A percentile compares a stretch with the other conserved stretches of the same genome.
phyloP scores from a whole-genome alignment of 2,888 invertebrate genomes.

The Tetramorium bicarinatum region DNA sequence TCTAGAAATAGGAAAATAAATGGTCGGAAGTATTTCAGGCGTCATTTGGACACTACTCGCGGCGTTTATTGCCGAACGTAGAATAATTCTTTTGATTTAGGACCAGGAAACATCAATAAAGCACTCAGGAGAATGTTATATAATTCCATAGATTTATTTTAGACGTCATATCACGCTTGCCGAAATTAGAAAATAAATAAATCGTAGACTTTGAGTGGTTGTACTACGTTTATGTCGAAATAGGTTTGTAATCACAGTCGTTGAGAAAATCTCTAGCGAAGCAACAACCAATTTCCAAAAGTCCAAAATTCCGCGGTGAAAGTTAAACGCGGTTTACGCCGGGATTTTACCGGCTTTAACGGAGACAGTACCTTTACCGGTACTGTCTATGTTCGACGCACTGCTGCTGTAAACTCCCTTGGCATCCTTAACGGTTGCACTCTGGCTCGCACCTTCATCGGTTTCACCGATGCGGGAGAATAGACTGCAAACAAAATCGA shows the following conservation, averaged over 20 bases:
- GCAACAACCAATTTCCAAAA: conserved; percentile 22
- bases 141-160: conserved; percentile 29
- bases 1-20: background rate
- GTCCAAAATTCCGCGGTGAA: background rate
- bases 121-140: background rate
- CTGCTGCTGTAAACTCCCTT: conserved; percentile 87
- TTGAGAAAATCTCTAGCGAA: conserved; percentile 8
- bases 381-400: conserved; percentile 85
- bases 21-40: background rate
- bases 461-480: conserved; percentile 85
- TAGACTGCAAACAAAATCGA: conserved; percentile 69
- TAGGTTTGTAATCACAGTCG: conserved; percentile 29
- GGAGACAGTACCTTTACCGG: conserved; percentile 87
- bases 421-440: conserved; percentile 85
- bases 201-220: background rate
- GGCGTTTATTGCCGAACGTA: background rate
- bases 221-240: conserved; percentile 13
- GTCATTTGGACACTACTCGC: background rate
- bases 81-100: background rate
- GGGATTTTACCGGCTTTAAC: conserved; percentile 85
- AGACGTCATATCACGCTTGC: background rate
- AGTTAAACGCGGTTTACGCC: conserved; percentile 41
- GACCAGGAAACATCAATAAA: conserved; percentile 17
- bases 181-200: conserved; percentile 34
- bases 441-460: conserved; percentile 83